phyloP scores from a whole-genome alignment of 2,113 vertebrate genomes.

The Merops nubicus region DNA sequence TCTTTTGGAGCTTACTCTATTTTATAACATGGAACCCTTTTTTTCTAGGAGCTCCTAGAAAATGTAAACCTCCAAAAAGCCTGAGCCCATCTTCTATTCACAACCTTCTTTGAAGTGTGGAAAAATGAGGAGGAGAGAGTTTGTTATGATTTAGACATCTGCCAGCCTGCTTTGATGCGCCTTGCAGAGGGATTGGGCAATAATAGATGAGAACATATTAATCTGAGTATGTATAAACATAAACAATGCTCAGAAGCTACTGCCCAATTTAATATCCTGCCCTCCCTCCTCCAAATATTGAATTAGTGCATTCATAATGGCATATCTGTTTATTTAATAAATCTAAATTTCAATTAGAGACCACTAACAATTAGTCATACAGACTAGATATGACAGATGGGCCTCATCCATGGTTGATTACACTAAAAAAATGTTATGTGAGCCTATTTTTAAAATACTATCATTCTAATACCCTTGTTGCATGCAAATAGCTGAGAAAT shows the following conservation, averaged over 20 bases:
- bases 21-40: neutral
- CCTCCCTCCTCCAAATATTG: neutral
- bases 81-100: neutral
- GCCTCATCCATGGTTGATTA: constrained; percentile 47
- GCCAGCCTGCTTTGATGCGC: neutral
- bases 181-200: neutral
- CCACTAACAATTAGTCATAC: constrained; percentile 51
- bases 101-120: neutral
- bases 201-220: neutral
- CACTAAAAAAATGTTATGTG: constrained; percentile 25
- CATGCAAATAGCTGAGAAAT: constrained; percentile 23
- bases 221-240: constrained; percentile 33
- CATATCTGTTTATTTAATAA: constrained; percentile 50
- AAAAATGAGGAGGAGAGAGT: neutral
- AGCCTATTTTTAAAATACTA: constrained; percentile 66
- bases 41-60: neutral
- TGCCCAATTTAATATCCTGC: neutral
- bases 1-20: neutral
- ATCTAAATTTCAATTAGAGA: constrained; percentile 62
- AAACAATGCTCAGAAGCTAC: constrained; percentile 24
- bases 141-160: neutral
- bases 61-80: neutral
- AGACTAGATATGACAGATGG: constrained; percentile 60
- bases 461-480: constrained; percentile 3
- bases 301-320: constrained; percentile 47